A percentile compares a stretch with the other conserved stretches of the same genome.
phyloP scores from a whole-genome alignment of 2,888 invertebrate genomes.

The Yponomeuta malinellus region DNA sequence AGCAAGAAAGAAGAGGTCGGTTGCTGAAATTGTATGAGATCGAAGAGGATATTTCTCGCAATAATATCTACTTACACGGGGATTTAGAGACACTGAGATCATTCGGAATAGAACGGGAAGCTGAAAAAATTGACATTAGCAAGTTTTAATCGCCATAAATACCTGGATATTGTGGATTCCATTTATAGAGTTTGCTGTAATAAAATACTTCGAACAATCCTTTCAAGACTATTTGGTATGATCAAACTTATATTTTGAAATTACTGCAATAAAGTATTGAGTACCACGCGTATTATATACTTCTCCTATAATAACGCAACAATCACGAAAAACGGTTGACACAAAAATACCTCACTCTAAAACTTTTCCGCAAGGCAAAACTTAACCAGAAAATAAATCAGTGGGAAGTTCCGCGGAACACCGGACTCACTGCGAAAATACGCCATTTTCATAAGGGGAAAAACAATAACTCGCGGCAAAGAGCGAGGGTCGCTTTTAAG shows the following conservation, averaged over 20 bases:
- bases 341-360: constrained; percentile 34
- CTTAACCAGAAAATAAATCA: constrained; percentile 50
- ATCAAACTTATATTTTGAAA: too few species aligned
- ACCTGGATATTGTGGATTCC: neutral
- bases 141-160: constrained; percentile 9
- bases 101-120: neutral
- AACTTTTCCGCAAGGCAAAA: constrained; percentile 48
- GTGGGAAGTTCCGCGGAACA: constrained; percentile 41
- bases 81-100: constrained; percentile 7
- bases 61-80: constrained; percentile 13
- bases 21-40: constrained; percentile 1
- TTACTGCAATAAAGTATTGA: too few species aligned
- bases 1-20: neutral
- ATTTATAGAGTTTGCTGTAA: neutral
- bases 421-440: constrained; percentile 52
- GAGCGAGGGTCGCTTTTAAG: constrained; percentile 67
- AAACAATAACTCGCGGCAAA: constrained; percentile 66
- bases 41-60: constrained; percentile 20
- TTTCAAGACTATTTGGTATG: too few species aligned
- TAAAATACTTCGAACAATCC: too few species aligned
- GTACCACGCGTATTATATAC: too few species aligned
- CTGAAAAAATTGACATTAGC: constrained; percentile 10
- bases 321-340: constrained; percentile 22
- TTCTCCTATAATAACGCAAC: neutral
- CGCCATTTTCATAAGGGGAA: constrained; percentile 66